A percentile compares a stretch with the other conserved stretches of the same genome.
These are phyloP conservation scores for Goniozus legneri DNA, from an alignment of 1,140 invertebrate species.

Conservation along the genomic window DNA sequence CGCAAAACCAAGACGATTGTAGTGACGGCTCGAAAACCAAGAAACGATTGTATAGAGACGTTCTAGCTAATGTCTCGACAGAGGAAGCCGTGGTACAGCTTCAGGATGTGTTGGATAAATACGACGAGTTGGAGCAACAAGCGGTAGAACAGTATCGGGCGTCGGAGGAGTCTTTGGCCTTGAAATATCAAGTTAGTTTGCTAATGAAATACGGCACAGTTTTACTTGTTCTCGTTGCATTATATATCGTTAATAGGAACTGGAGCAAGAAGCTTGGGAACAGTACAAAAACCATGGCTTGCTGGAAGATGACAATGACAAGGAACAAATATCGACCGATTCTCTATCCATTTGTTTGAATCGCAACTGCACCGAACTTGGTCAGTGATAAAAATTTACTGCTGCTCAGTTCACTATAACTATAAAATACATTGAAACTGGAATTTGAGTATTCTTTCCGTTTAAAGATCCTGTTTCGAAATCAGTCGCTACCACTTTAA, in stretches of 20 bases:
- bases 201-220: neutral
- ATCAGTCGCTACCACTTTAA: no score
- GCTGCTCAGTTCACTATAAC: no score
- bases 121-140: conserved; percentile 44
- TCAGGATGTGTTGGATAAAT: conserved; percentile 32
- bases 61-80: conserved; percentile 24
- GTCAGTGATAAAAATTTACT: no score
- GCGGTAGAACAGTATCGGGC: conserved; percentile 47
- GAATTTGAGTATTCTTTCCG: no score
- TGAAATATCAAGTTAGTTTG: conserved; percentile 43
- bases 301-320: no score
- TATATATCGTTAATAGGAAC: conserved; percentile 28
- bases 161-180: conserved; percentile 41
- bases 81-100: conserved; percentile 5
- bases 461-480: no score
- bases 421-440: no score
- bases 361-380: no score
- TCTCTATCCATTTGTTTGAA: no score
- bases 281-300: conserved; percentile 32
- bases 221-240: neutral
- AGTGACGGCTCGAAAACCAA: conserved; percentile 10
- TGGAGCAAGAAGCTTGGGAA: conserved; percentile 44
- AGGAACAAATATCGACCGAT: no score
- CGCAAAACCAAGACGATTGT: neutral
- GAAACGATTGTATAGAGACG: conserved; percentile 36